These are phyloP conservation scores for Drusus annulatus DNA, from an alignment of 1,140 invertebrate species.

Conservation along the genomic window DNA sequence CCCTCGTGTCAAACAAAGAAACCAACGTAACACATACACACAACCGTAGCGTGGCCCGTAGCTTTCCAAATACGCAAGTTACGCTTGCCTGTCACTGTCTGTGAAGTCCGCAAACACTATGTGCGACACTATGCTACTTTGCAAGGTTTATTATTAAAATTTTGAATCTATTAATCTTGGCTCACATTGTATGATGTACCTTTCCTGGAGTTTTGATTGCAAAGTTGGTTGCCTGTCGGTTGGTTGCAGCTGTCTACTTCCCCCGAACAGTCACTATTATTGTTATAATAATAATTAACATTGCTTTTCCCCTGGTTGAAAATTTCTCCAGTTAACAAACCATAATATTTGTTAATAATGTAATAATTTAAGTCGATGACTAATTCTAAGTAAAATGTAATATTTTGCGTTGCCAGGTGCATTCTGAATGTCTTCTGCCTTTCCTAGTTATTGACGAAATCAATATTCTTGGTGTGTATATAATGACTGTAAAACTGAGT, in stretches of 20 bases:
- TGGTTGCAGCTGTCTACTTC: too few species aligned
- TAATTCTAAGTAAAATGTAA: conserved; percentile 38
- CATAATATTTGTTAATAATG: conserved; percentile 21
- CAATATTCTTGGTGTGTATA: neutral
- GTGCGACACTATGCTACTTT: neutral
- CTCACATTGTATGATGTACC: too few species aligned
- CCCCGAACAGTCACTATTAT: too few species aligned
- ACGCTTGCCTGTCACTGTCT: too few species aligned
- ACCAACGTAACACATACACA: too few species aligned
- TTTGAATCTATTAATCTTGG: neutral
- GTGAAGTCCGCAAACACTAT: too few species aligned
- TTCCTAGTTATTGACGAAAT: neutral
- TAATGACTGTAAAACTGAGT: neutral
- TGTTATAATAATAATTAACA: neutral
- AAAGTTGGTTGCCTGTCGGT: too few species aligned
- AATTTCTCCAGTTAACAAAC: conserved; percentile 27
- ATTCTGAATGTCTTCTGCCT: conserved; percentile 17
- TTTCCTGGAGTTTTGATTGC: too few species aligned
- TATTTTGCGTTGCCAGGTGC: conserved; percentile 29
- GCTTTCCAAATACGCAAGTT: too few species aligned
- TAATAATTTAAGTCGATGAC: conserved; percentile 37
- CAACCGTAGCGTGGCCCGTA: too few species aligned
- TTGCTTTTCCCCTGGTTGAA: conserved; percentile 7
- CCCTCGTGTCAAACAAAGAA: too few species aligned
- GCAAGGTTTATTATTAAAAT: neutral